Base-by-base conservation (phyloP, 2,797 vertebrate genomes). In the Liasis olivaceus region DNA sequence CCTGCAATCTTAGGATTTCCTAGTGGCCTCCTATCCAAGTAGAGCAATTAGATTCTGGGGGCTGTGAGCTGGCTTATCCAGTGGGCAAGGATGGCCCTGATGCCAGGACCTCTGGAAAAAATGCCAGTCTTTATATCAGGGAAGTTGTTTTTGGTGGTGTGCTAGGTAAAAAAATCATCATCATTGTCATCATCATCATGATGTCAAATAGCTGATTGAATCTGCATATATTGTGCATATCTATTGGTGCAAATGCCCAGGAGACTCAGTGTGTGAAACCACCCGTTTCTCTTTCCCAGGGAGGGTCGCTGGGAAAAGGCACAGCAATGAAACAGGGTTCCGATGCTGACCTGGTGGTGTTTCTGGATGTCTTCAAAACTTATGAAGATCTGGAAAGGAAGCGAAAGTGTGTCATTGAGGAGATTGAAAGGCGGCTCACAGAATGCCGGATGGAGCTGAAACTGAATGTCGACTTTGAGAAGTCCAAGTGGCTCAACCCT, bases 301-400 rank as follows among this genome's bases (percentile, higher is more conserved):
- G 96, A 0, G 94, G 96, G 36, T 97, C 94, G 28, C 95, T 85
- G 0, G 94, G 95, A 51, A 95, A 97, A 93, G 95, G 95, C 90
- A 96, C 93, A 0, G 2, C 92, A 8, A 89, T 97, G 58, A 94
- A 31, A 56, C 56, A 42, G 13, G 28, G 2, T 0, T 96, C 96
- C 0, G 96, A 97, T 1, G 96, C 93, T 0, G 94, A 96, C 72
- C 95, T 97, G 0, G 94, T 96, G 0, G 77, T 96, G 24, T 97
- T 96, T 88, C 63, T 97, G 12, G 84, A 8, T 72, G 12, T 12
- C 72, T 90, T 96, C 69, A 3, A 0, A 22, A 87, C 89, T 77
- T 96, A 94, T 66, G 0, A 0, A 81, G 93, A 96, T 0, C 95
- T 96, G 90, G 20, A 95, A 2, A 56, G 0, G 3, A 5, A 0